Evolutionary conservation across 2,797 vertebrate genomes (phyloP), one percentile per base, ranked within the genome.

Genomic region (Pogoniulus pusillus): DNA sequence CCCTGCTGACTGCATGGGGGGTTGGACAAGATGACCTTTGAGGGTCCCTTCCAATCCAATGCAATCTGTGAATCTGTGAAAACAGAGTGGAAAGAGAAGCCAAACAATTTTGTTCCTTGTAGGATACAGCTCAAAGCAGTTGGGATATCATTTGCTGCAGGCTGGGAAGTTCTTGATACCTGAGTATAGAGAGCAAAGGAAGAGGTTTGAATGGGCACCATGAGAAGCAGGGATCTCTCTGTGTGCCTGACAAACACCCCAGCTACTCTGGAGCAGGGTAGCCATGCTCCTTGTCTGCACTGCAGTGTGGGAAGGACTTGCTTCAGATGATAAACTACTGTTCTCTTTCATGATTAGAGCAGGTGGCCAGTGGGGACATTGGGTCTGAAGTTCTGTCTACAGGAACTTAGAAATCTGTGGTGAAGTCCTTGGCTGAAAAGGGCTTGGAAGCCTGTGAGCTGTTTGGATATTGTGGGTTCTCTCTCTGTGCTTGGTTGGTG

Each of bases 381-480:
- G 3, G 49, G 19, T 8, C 43, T 77, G 18, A 3, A 51, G 18
- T 63, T n/a, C 51, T 14, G 13, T 4, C 5, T n/a, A 9, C 16
- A 19, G 60, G 75, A 45, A 8, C 1, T 37, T 32, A 5, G 1
- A 16, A 10, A 23, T 30, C 19, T 53, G 49, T 43, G 51, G 60
- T 53, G 27, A 29, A 39, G 16, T n/a, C 43, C 47, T 29, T 63
- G 68, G 49, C 63, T 68, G 12, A 23, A 54, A 34, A 41, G 68
- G 43, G 41, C 30, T 53, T 16, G 27, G 43, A 80, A 19, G 19
- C 14, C 32, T 17, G 22, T 15, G 54, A 91, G 58, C 73, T 58
- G 51, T 2, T 15, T 19, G 6, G 63, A 0, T 54, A 1, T 11
- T 6, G 1, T 27, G 27, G 62, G 55, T 7, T 23, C 1, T 6